phyloP scores from a whole-genome alignment of 2,888 invertebrate species.

The Caenorhabditis imperialis region DNA sequence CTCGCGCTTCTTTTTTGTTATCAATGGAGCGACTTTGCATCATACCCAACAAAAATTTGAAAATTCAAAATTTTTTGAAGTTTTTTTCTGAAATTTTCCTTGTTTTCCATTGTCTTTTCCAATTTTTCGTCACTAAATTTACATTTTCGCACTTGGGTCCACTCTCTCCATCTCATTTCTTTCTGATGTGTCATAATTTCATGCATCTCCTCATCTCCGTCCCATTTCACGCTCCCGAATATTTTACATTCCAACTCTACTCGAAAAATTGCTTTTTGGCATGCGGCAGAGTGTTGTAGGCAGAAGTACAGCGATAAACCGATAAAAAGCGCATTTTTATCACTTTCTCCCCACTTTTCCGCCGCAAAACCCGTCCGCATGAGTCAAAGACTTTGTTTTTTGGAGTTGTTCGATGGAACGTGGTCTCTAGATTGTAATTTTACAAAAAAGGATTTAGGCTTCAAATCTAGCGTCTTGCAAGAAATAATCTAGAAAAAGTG shows the following conservation, averaged over 20 bases:
- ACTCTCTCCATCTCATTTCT: neutral
- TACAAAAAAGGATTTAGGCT: too few species aligned
- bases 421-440: too few species aligned
- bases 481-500: too few species aligned
- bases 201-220: neutral
- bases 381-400: too few species aligned
- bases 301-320: conserved; percentile 30
- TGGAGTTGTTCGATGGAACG: too few species aligned
- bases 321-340: conserved; percentile 50
- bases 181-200: neutral
- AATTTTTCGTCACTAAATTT: neutral
- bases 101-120: neutral
- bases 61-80: neutral
- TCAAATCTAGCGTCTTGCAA: too few species aligned
- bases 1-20: neutral
- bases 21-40: neutral
- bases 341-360: conserved; percentile 29
- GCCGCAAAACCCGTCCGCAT: conserved; percentile 23
- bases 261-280: conserved; percentile 13
- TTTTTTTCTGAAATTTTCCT: too few species aligned
- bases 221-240: neutral
- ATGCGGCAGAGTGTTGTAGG: conserved; percentile 7
- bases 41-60: neutral
- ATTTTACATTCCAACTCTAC: neutral
- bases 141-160: neutral